Evolutionary conservation across 2,113 vertebrate species (phyloP).

Genomic region (Lycaon pictus): DNA sequence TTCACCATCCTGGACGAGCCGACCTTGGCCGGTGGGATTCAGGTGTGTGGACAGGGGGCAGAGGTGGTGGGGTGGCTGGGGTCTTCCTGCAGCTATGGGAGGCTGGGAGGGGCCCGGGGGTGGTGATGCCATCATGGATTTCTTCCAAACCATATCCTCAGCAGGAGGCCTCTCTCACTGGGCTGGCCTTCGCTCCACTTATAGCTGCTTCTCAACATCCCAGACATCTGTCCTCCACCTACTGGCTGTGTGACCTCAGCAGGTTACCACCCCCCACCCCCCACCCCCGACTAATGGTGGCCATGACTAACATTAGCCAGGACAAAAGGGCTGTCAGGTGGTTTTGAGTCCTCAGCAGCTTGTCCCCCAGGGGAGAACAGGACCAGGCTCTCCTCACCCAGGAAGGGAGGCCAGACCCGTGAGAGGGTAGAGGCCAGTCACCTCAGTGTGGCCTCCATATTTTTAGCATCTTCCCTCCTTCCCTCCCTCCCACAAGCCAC

Average conservation of each 20-base stretch:
- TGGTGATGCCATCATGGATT: background rate
- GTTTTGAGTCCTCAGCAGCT: background rate
- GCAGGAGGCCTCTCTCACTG: background rate
- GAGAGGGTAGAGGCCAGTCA: slow-evolving; percentile 16
- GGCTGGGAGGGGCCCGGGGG: too few relatives aligned
- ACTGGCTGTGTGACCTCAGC: background rate
- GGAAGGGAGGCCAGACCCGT: background rate
- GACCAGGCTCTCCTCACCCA: background rate
- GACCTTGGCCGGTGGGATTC: background rate
- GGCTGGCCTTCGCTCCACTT: background rate
- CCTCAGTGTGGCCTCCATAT: slow-evolving; percentile 70
- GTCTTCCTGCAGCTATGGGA: background rate
- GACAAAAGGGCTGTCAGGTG: background rate
- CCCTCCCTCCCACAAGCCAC: slow-evolving; percentile 76
- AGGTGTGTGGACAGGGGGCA: background rate
- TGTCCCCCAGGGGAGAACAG: background rate
- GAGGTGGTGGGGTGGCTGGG: background rate
- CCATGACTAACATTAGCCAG: background rate
- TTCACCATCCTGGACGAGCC: rapidly evolving
- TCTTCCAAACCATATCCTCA: background rate
- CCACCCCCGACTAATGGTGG: background rate
- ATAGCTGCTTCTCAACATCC: background rate
- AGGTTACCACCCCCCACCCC: background rate
- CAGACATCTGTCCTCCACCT: background rate
- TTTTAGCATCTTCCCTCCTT: slow-evolving; percentile 77